Evolutionary conservation across 2,888 invertebrate species (phyloP).

Genomic region (Polyommatus icarus): DNA sequence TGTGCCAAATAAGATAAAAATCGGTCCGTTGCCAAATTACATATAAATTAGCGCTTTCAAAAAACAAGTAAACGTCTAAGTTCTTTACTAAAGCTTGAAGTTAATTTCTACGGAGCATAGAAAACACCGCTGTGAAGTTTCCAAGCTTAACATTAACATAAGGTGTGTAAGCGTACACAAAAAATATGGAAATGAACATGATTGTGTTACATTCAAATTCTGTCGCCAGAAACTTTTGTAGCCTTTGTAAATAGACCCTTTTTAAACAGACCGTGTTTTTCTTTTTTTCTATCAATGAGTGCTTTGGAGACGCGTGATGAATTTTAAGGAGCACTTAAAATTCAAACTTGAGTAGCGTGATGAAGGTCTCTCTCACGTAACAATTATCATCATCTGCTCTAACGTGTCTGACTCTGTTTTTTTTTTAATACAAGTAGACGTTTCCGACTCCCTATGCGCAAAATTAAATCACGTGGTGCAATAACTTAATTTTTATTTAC

Average conservation of each 20-base stretch:
- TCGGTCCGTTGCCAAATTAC: no score
- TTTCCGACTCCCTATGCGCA: background rate
- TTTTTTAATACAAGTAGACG: background rate
- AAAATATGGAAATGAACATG: constrained; percentile 28
- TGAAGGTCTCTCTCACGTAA: constrained; percentile 22
- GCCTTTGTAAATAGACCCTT: constrained; percentile 62
- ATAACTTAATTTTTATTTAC: background rate
- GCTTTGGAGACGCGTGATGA: constrained; percentile 67
- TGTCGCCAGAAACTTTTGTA: constrained; percentile 70
- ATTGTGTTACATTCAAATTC: constrained; percentile 38
- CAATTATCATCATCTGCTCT: constrained; percentile 21
- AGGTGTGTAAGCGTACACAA: constrained; percentile 24
- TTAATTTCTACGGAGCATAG: background rate
- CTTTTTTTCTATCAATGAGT: constrained; percentile 52
- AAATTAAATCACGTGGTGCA: background rate
- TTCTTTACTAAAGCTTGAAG: background rate
- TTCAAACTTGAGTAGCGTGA: constrained; percentile 47
- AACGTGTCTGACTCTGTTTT: background rate
- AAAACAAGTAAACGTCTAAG: background rate
- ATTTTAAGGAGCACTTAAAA: constrained; percentile 64
- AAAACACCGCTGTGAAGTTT: constrained; percentile 9
- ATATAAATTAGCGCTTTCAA: no score
- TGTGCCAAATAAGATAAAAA: background rate
- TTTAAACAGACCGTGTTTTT: constrained; percentile 19
- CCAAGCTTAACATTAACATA: constrained; percentile 18